These are phyloP conservation scores for Cyphotilapia sp. DNA, from an alignment of 2,113 vertebrate genomes.

Conservation along the genomic window DNA sequence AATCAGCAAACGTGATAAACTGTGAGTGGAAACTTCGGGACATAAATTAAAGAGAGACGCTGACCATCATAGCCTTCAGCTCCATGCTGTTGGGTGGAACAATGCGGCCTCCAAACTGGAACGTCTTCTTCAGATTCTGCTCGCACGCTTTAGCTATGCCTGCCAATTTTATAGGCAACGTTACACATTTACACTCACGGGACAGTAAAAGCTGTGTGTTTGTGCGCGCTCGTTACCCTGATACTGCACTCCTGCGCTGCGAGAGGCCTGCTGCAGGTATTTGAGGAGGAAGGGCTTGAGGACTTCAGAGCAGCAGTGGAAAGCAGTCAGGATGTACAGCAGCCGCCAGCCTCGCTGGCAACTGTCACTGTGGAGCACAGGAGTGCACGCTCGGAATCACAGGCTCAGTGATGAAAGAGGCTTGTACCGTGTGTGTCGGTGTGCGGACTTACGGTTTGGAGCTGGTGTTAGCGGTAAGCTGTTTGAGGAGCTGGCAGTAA, in stretches of 20 bases:
- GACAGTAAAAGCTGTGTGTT: neutral
- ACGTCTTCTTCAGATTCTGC: slow-evolving; percentile 89
- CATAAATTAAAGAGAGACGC: slow-evolving; percentile 1
- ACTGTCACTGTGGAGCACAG: slow-evolving; percentile 80
- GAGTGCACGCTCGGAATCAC: neutral
- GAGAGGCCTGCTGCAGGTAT: slow-evolving; percentile 77
- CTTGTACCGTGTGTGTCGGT: neutral
- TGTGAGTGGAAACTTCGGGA: neutral
- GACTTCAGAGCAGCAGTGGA: slow-evolving; percentile 85
- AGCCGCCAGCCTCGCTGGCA: slow-evolving; percentile 93
- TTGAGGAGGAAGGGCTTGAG: slow-evolving; percentile 80
- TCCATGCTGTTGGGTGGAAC: slow-evolving; percentile 85
- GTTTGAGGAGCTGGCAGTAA: slow-evolving; percentile 93
- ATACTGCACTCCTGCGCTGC: slow-evolving; percentile 75
- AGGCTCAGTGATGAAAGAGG: neutral
- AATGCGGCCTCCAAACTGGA: slow-evolving; percentile 80
- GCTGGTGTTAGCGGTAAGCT: slow-evolving; percentile 90
- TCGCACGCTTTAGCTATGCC: slow-evolving; percentile 92
- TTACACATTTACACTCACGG: neutral
- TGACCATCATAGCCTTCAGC: slow-evolving; percentile 93
- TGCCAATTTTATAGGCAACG: neutral
- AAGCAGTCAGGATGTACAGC: slow-evolving; percentile 86
- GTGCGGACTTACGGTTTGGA: slow-evolving; percentile 80
- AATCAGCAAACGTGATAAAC: neutral
- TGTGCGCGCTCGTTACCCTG: slow-evolving; percentile 75